phyloP scores from a whole-genome alignment of 1,140 invertebrate species.

The Elysia chlorotica region DNA sequence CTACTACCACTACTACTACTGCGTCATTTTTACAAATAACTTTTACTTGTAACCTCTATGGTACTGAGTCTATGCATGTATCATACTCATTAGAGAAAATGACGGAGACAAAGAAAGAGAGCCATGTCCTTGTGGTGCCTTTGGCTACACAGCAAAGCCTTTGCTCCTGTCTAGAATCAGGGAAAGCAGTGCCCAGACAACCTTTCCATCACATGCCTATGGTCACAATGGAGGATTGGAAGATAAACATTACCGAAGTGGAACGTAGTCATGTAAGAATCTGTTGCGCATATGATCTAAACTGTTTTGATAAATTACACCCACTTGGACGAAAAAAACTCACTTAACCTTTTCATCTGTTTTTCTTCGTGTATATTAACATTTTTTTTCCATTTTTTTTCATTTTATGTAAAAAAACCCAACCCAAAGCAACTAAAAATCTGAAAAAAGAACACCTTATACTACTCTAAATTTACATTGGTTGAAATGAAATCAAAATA shows the following conservation, averaged over 20 bases:
- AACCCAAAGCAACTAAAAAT: background rate
- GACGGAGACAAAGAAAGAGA: slow-evolving; percentile 9
- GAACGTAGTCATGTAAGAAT: slow-evolving; percentile 22
- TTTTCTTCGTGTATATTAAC: background rate
- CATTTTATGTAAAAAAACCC: too few species aligned
- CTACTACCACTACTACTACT: background rate
- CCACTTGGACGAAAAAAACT: too few species aligned
- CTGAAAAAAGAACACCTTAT: background rate
- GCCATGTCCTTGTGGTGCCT: slow-evolving; percentile 24
- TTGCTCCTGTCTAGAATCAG: slow-evolving; percentile 4
- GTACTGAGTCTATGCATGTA: background rate
- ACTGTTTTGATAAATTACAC: background rate
- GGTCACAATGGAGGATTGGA: slow-evolving; percentile 19
- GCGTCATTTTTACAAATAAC: background rate
- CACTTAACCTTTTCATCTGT: background rate
- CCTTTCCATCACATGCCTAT: slow-evolving; percentile 6
- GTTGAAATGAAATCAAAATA: too few species aligned
- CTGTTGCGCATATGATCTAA: background rate
- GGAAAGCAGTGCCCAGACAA: background rate
- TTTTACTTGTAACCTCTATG: background rate
- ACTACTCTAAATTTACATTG: too few species aligned
- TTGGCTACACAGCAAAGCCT: slow-evolving; percentile 17
- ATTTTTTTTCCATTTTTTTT: background rate
- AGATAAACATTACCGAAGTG: slow-evolving; percentile 22
- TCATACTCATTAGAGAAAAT: slow-evolving; percentile 7